phyloP scores from a whole-genome alignment of 2,888 invertebrate genomes.

The Trimorus sp. region DNA sequence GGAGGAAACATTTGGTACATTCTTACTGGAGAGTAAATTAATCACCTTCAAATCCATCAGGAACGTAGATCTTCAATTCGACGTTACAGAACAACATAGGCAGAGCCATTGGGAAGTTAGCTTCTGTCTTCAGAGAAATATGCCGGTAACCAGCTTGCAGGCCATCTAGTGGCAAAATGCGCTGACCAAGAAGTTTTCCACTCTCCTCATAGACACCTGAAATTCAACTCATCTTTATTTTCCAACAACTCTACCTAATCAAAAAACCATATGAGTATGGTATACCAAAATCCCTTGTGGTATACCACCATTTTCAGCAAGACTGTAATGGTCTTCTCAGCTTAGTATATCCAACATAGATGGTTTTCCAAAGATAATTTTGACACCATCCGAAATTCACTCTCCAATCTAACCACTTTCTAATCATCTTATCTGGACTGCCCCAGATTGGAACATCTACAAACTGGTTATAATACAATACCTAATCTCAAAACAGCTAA shows the following conservation, averaged over 20 bases:
- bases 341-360: too few relatives aligned
- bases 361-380: too few relatives aligned
- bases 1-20: too few relatives aligned
- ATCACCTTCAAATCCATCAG: slow-evolving; percentile 86
- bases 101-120: slow-evolving; percentile 87
- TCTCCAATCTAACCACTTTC: too few relatives aligned
- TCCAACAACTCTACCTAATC: too few relatives aligned
- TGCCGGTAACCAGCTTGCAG: slow-evolving; percentile 87
- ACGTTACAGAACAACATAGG: slow-evolving; percentile 88
- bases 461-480: slow-evolving; percentile 59
- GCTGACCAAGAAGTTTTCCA: slow-evolving; percentile 87
- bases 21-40: too few relatives aligned
- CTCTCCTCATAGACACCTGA: slow-evolving; percentile 87
- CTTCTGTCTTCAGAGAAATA: slow-evolving; percentile 87
- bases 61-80: slow-evolving; percentile 88
- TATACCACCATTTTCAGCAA: too few relatives aligned
- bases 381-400: too few relatives aligned
- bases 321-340: too few relatives aligned
- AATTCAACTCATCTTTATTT: background rate
- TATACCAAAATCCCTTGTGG: too few relatives aligned
- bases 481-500: slow-evolving; percentile 87
- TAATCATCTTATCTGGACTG: background rate
- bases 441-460: background rate
- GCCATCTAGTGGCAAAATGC: slow-evolving; percentile 87
- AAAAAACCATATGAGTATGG: too few relatives aligned